Conservation (phyloP, 2,797 vertebrate species). For the Sebastes hubbsi region DNA sequence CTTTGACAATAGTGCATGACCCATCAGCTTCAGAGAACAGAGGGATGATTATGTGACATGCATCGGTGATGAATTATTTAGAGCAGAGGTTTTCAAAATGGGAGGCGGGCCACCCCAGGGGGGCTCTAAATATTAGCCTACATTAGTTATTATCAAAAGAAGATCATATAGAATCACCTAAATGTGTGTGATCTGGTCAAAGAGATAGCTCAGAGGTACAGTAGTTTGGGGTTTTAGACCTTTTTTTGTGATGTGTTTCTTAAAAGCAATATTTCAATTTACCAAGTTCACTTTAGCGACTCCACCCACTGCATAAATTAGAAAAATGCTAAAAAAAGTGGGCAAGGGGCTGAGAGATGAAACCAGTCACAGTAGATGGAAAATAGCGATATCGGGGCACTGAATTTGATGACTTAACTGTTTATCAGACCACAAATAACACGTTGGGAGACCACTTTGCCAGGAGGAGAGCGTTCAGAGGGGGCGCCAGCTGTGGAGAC, state of each 20-base stretch:
- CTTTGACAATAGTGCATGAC: background rate
- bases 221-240: background rate
- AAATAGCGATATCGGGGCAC: no score
- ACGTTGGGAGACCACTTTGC: no score
- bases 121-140: background rate
- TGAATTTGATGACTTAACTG: no score
- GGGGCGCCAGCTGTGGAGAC: no score
- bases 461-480: no score
- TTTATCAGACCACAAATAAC: no score
- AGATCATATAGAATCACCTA: background rate
- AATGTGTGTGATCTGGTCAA: background rate
- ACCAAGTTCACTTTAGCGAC: no score
- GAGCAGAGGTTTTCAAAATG: background rate
- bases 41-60: background rate
- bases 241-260: background rate
- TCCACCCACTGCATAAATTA: no score
- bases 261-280: background rate
- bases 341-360: no score
- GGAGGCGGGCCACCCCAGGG: no score
- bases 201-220: background rate
- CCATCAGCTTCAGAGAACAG: conserved; percentile 1
- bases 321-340: no score
- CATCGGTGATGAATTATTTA: background rate
- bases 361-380: no score
- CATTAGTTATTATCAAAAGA: background rate